These are phyloP conservation scores for Diphyllodes magnificus DNA, from an alignment of 2,113 vertebrate species.

Conservation along the genomic window DNA sequence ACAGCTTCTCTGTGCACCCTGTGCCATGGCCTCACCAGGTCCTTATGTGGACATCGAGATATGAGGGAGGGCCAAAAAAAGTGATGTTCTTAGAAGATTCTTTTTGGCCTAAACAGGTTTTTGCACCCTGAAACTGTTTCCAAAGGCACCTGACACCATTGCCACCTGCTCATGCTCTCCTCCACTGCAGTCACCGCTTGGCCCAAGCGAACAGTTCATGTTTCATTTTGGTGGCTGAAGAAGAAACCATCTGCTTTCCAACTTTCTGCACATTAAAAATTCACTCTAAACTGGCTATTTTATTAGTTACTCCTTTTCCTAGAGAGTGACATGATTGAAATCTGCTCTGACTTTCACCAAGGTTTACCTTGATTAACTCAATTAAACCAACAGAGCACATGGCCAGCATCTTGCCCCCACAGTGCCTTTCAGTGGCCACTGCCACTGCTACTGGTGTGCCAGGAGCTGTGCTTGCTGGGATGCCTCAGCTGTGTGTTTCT, in stretches of 20 bases:
- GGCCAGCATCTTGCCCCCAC: neutral
- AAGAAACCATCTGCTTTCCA: neutral
- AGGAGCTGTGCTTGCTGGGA: neutral
- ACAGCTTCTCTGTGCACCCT: neutral
- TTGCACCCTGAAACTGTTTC: neutral
- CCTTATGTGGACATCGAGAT: too few relatives aligned
- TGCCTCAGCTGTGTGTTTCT: neutral
- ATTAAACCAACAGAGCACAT: neutral
- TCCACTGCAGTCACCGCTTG: accelerated
- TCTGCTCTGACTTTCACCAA: neutral
- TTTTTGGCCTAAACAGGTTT: neutral
- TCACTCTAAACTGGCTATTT: neutral
- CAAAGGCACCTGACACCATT: neutral
- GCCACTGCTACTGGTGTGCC: neutral
- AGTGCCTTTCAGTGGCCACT: neutral
- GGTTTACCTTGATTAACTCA: neutral
- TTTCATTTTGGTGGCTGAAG: neutral
- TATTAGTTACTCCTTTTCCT: neutral
- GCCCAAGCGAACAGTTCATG: neutral
- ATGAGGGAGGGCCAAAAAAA: neutral
- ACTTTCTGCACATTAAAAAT: neutral
- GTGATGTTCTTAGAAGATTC: neutral
- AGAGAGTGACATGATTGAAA: neutral
- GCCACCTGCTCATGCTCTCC: neutral
- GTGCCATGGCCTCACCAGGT: neutral